A percentile compares a stretch with the other conserved stretches of the same genome.
Conservation (phyloP, 1,140 invertebrate species). For the Hylaeus volcanicus region DNA sequence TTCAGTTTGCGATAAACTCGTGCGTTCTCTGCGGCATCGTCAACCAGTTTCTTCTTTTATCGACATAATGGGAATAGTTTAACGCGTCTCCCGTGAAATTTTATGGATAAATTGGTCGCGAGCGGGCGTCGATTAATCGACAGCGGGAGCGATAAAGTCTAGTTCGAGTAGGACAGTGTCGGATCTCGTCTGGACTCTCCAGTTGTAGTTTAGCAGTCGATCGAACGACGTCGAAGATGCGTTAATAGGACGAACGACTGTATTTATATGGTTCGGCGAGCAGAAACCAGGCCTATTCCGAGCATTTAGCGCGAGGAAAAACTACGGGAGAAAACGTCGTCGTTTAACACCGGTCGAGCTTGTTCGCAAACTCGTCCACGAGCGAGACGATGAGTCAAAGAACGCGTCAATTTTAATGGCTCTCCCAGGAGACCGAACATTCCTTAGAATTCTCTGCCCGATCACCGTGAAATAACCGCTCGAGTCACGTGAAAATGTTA, state of each 20-base stretch:
- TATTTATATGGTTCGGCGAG: neutral
- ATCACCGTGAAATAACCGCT: slow-evolving; percentile 59
- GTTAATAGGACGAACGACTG: neutral
- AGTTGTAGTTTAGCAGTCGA: neutral
- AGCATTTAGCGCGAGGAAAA: neutral
- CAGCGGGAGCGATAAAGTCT: too few species aligned
- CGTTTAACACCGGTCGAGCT: slow-evolving; percentile 12
- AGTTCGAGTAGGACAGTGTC: neutral
- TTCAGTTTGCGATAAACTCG: too few species aligned
- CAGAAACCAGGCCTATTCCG: slow-evolving; percentile 12
- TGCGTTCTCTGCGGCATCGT: too few species aligned
- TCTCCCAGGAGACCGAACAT: slow-evolving; percentile 23
- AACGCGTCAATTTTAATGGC: slow-evolving; percentile 40
- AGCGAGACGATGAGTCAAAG: neutral
- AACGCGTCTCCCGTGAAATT: slow-evolving; percentile 38
- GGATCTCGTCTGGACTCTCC: neutral
- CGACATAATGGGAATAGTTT: neutral
- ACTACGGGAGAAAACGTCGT: neutral
- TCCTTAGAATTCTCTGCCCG: slow-evolving; percentile 34
- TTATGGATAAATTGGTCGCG: too few species aligned
- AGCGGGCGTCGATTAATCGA: too few species aligned
- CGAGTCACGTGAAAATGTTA: slow-evolving; percentile 36
- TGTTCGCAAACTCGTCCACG: neutral
- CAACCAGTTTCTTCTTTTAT: too few species aligned
- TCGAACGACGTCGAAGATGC: neutral